Percentiles rank a stretch among this genome's conserved stretches.
Conservation (phyloP, 2,888 invertebrate genomes). For the Drosophila testacea region DNA sequence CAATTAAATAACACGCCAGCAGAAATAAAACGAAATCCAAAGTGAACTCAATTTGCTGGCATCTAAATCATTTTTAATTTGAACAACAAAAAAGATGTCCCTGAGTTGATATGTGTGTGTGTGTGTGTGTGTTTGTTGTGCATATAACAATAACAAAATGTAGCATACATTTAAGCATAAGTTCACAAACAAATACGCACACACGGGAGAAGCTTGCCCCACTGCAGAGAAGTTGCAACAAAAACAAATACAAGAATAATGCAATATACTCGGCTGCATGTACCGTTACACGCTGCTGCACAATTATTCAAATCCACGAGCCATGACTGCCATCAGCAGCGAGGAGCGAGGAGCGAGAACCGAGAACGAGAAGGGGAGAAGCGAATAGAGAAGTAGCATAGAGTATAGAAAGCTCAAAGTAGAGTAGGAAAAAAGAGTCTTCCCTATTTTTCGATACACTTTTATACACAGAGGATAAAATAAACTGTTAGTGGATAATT, state of each 20-base stretch:
- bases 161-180: slow-evolving; percentile 57
- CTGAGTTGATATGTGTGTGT: not conserved
- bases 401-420: not conserved
- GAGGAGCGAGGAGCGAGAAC: slow-evolving; percentile 2
- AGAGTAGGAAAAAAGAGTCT: slow-evolving; percentile 5
- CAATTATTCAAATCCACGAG: slow-evolving; percentile 78
- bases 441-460: not conserved
- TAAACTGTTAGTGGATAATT: not conserved
- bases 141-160: slow-evolving; percentile 51
- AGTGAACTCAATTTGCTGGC: slow-evolving; percentile 76
- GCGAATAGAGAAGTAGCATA: too few relatives aligned
- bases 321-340: slow-evolving; percentile 63
- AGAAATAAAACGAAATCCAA: slow-evolving; percentile 56
- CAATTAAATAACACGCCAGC: slow-evolving; percentile 73
- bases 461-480: not conserved
- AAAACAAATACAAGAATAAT: slow-evolving; percentile 38
- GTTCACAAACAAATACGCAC: slow-evolving; percentile 46
- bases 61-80: slow-evolving; percentile 82
- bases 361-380: not conserved
- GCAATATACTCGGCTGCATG: slow-evolving; percentile 61
- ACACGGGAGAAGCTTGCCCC: slow-evolving; percentile 1
- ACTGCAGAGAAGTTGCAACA: slow-evolving; percentile 26
- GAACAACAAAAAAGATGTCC: slow-evolving; percentile 54
- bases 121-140: slow-evolving; percentile 5
- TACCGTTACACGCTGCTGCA: slow-evolving; percentile 73